A percentile compares a stretch with the other conserved stretches of the same genome.
Conservation (phyloP, 2,888 invertebrate genomes). For the Eupithecia dodoneata region DNA sequence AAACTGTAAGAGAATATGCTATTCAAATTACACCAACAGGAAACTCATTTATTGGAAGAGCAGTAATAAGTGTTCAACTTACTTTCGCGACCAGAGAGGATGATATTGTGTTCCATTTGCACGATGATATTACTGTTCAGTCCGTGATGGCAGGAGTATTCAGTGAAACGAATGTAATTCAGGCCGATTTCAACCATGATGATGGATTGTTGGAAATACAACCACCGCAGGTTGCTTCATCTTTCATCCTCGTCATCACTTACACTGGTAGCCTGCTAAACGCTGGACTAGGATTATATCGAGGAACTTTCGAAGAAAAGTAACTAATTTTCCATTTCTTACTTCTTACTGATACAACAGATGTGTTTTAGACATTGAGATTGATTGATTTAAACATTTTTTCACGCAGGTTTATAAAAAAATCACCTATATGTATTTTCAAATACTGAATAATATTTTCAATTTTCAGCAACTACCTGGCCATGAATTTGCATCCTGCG, state of each 20-base stretch:
- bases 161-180: constrained; percentile 48
- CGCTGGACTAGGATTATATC: constrained; percentile 56
- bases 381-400: neutral
- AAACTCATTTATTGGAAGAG: constrained; percentile 56
- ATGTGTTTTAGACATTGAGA: neutral
- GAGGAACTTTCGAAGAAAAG: constrained; percentile 45
- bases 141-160: constrained; percentile 56
- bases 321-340: constrained; percentile 23
- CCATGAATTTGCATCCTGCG: constrained; percentile 85
- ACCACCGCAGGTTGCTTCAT: constrained; percentile 44
- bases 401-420: neutral
- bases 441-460: neutral
- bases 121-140: constrained; percentile 51
- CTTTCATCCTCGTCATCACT: constrained; percentile 58
- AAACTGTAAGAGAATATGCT: constrained; percentile 52
- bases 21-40: constrained; percentile 57
- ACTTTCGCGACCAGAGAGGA: constrained; percentile 51
- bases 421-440: neutral
- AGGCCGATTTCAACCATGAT: constrained; percentile 42
- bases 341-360: neutral
- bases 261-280: constrained; percentile 55
- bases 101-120: constrained; percentile 50
- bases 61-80: constrained; percentile 53
- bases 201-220: constrained; percentile 54
- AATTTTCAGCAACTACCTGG: constrained; percentile 74